Percentiles rank a stretch among this genome's conserved stretches.
These are phyloP conservation scores for Agrochola litura DNA, from an alignment of 2,888 invertebrate genomes.

Conservation along the genomic window DNA sequence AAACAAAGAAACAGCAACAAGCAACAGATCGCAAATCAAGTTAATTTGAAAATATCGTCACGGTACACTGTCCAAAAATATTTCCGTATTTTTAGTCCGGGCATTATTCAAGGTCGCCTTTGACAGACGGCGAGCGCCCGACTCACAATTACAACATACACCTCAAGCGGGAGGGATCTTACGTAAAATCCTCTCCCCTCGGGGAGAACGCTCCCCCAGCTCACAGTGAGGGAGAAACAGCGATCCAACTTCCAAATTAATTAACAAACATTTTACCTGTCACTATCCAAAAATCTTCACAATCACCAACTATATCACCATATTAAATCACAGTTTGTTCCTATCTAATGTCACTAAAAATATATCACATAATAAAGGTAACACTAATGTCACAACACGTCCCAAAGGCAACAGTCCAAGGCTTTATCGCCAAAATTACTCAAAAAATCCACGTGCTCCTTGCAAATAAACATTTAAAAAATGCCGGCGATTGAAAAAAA, in stretches of 20 bases:
- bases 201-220: slow-evolving; percentile 65
- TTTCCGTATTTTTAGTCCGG: slow-evolving; percentile 89
- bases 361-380: slow-evolving; percentile 89
- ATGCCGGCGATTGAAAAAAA: slow-evolving; percentile 83
- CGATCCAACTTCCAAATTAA: slow-evolving; percentile 78
- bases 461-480: slow-evolving; percentile 88
- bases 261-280: slow-evolving; percentile 81
- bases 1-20: slow-evolving; percentile 69
- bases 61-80: slow-evolving; percentile 82
- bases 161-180: slow-evolving; percentile 78
- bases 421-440: slow-evolving; percentile 85
- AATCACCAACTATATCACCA: slow-evolving; percentile 88
- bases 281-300: slow-evolving; percentile 84
- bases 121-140: slow-evolving; percentile 83
- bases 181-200: slow-evolving; percentile 81
- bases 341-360: slow-evolving; percentile 88
- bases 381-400: slow-evolving; percentile 90
- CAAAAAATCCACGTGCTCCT: slow-evolving; percentile 87
- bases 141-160: slow-evolving; percentile 79
- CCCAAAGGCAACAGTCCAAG: slow-evolving; percentile 89
- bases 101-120: slow-evolving; percentile 86
- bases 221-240: slow-evolving; percentile 64
- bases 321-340: slow-evolving; percentile 90
- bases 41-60: slow-evolving; percentile 77
- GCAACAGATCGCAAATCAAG: slow-evolving; percentile 75